Evolutionary conservation across 2,113 vertebrate genomes (phyloP), one percentile per base, ranked within the genome.

Genomic region (Dolichotis patagonum): DNA sequence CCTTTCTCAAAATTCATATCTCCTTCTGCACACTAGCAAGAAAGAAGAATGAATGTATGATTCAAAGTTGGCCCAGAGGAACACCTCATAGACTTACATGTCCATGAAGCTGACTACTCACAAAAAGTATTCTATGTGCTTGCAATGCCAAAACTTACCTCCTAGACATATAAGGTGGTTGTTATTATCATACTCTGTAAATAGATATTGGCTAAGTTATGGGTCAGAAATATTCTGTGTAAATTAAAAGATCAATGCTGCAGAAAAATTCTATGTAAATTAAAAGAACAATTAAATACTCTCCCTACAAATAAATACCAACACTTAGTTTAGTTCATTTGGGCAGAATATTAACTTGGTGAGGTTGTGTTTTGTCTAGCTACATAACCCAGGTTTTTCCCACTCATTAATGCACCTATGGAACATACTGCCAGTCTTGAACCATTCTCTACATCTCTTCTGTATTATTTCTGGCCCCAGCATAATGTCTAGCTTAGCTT

Each of bases 191-290:
- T 90, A 22, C 8, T 86, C n/a, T 49, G 10, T 38, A 89, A 54
- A 65, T 52, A 95, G 38, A 75, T 93, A 43, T 88, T 90, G 38
- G 43, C 60, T 90, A 92, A 80, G 60, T 67, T 32, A 28, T 92
- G 1, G 62, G 26, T 67, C 32, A 87, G 60, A 75, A n/a, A 46
- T 54, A n/a, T 69, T 56, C 43, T 91, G 16, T n/a, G 67, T 94
- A 88, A 93, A 95, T 52, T 43, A 80, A 96, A 96, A 81, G n/a
- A 82, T n/a, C n/a, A n/a, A 32, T 24, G 83, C 77, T 92, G 41
- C 12, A 91, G 35, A 75, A n/a, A 46, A 58, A n/a, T 69, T 56
- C 43, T 91, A 13, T n/a, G 67, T 94, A 88, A 93, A 95, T 52
- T 43, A 80, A 96, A 96, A 81, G n/a, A 82, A 67, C 12, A 85